A percentile compares a stretch with the other conserved stretches of the same genome.
Conservation (phyloP, 2,113 vertebrate species). For the Origma solitaria region DNA sequence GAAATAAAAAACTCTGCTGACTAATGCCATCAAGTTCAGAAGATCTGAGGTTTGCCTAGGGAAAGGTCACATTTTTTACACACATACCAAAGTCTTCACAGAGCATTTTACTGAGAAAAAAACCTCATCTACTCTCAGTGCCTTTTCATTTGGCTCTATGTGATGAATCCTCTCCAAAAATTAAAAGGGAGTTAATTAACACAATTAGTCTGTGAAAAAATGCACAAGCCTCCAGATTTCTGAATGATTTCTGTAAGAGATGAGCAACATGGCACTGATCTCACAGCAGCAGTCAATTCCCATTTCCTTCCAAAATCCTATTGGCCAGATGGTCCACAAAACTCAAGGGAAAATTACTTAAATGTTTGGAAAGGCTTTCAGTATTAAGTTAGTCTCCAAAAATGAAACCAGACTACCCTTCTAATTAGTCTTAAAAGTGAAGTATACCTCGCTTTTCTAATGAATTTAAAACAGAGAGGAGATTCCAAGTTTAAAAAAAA, state of each 20-base stretch:
- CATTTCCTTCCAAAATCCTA: constrained; percentile 34
- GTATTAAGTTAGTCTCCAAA: not conserved
- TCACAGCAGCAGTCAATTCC: not conserved
- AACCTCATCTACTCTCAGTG: not conserved
- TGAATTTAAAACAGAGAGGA: not conserved
- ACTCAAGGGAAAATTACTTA: constrained; percentile 19
- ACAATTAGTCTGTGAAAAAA: constrained; percentile 14
- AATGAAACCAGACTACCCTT: constrained; percentile 21
- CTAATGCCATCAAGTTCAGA: not conserved
- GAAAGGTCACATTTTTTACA: not conserved
- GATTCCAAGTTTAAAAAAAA: not conserved
- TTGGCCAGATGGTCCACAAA: constrained; percentile 35
- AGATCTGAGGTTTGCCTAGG: not conserved
- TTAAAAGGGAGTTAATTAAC: not conserved
- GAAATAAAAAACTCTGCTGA: not conserved
- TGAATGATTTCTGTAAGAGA: constrained; percentile 10
- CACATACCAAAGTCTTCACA: not conserved
- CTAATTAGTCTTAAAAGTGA: not conserved
- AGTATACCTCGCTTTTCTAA: not conserved
- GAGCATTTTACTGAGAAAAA: not conserved
- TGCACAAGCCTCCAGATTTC: not conserved
- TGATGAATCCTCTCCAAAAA: not conserved
- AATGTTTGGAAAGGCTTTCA: constrained; percentile 2
- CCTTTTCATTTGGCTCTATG: not conserved
- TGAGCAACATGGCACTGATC: constrained; percentile 20